These are phyloP conservation scores for Diceros bicornis DNA, from an alignment of 2,797 vertebrate species.

Conservation along the genomic window DNA sequence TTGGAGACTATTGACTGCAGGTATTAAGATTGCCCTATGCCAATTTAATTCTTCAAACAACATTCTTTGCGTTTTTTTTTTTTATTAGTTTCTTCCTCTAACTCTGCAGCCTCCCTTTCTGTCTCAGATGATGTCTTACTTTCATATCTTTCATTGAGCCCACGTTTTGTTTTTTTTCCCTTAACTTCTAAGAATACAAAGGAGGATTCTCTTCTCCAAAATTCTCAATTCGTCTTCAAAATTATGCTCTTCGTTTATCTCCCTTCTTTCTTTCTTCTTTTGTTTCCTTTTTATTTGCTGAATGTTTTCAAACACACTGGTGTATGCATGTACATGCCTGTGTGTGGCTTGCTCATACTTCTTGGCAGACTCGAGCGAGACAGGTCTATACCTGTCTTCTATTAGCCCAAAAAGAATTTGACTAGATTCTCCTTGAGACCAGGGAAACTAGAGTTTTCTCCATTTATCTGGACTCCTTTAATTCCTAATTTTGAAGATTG, in stretches of 20 bases:
- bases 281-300: not conserved
- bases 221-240: not conserved
- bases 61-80: not conserved
- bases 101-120: not conserved
- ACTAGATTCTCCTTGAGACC: not conserved
- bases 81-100: not conserved
- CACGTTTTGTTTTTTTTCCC: not conserved
- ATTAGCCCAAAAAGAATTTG: not conserved
- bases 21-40: not conserved
- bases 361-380: not conserved
- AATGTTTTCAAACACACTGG: not conserved
- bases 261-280: not conserved
- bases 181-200: not conserved
- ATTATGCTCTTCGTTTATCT: not conserved
- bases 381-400: not conserved
- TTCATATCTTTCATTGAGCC: not conserved
- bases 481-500: not conserved
- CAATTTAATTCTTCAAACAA: not conserved
- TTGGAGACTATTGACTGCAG: not conserved
- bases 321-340: not conserved
- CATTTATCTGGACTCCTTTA: not conserved
- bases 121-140: not conserved
- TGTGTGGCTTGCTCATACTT: not conserved
- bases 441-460: not conserved
- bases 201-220: not conserved